Percentiles rank a stretch among this genome's conserved stretches.
phyloP scores from a whole-genome alignment of 2,797 vertebrate species.

The Ceryle rudis region DNA sequence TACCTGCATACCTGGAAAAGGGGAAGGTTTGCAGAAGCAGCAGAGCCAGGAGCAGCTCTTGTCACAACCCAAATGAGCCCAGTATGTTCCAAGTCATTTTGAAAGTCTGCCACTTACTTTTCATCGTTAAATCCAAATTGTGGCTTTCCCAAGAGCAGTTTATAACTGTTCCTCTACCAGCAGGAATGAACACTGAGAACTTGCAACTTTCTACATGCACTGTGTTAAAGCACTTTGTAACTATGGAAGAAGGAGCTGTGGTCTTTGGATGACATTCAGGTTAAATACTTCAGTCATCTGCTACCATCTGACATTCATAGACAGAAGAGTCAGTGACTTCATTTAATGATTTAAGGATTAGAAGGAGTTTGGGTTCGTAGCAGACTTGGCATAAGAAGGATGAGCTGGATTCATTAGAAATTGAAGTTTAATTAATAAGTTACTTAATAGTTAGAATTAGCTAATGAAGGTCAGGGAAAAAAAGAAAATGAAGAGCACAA shows the following conservation, averaged over 20 bases:
- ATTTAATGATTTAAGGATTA: conserved; percentile 25
- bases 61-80: neutral
- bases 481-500: too few relatives aligned
- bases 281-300: neutral
- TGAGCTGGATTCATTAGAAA: conserved; percentile 21
- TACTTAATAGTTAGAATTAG: neutral
- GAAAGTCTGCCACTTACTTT: neutral
- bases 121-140: accelerated
- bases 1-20: neutral
- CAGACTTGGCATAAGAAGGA: conserved; percentile 8
- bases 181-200: neutral
- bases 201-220: neutral
- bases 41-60: neutral
- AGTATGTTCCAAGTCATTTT: accelerated
- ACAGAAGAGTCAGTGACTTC: neutral
- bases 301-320: conserved; percentile 1
- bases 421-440: conserved; percentile 17
- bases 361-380: neutral
- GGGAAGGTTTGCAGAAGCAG: neutral
- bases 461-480: neutral
- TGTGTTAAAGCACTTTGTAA: neutral
- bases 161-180: neutral
- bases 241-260: neutral
- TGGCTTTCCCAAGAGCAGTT: neutral
- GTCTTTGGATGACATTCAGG: neutral